Percentiles rank a stretch among this genome's conserved stretches.
phyloP scores from a whole-genome alignment of 2,797 vertebrate species.

The Lates japonicus region DNA sequence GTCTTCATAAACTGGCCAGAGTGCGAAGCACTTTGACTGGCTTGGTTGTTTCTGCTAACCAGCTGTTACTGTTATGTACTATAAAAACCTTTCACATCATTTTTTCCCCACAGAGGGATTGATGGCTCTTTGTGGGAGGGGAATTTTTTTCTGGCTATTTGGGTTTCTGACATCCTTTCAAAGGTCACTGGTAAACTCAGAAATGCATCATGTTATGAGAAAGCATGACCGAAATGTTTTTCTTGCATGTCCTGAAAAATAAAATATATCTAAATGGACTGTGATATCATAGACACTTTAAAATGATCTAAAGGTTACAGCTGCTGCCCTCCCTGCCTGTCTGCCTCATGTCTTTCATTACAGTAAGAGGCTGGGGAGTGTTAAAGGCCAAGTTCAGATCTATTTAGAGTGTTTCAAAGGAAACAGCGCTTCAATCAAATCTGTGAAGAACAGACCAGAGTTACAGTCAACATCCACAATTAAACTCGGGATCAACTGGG shows the following conservation, averaged over 20 bases:
- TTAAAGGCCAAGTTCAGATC: slow-evolving; percentile 36
- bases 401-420: slow-evolving; percentile 39
- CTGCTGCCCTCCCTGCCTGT: slow-evolving; percentile 4
- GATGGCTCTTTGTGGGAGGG: not conserved
- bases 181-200: no score
- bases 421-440: slow-evolving; percentile 1
- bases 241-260: not conserved
- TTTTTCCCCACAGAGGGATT: not conserved
- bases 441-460: not conserved
- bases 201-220: not conserved
- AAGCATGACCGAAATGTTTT: not conserved
- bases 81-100: not conserved
- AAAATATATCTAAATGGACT: not conserved
- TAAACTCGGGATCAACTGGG: not conserved
- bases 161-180: not conserved
- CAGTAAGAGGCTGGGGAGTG: slow-evolving; percentile 36
- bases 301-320: slow-evolving; percentile 12
- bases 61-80: not conserved
- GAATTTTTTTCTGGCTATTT: not conserved
- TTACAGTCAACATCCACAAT: not conserved
- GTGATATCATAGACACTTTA: not conserved
- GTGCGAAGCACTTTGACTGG: not conserved
- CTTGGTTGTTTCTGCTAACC: not conserved
- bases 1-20: not conserved
- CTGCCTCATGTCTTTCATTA: slow-evolving; percentile 60